A percentile compares a stretch with the other conserved stretches of the same genome.
Evolutionary conservation across 1,140 invertebrate species (phyloP).

Genomic region (Oreohelix idahoensis): DNA sequence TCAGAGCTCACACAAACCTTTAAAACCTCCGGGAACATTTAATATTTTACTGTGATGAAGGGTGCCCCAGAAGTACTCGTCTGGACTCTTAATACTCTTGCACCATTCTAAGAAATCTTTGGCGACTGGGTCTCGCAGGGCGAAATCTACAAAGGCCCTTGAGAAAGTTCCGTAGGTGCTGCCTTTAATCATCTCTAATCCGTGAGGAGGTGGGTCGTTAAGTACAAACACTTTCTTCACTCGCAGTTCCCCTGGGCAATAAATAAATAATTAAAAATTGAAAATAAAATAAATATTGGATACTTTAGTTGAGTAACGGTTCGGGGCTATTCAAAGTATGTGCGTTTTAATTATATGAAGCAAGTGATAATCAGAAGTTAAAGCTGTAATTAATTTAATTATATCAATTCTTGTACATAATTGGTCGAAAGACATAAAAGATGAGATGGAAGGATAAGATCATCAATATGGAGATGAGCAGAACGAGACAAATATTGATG

Average conservation of each 20-base stretch:
- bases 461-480: too few species aligned
- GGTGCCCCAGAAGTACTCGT: slow-evolving; percentile 69
- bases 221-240: neutral
- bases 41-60: slow-evolving; percentile 59
- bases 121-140: slow-evolving; percentile 50
- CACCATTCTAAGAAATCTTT: slow-evolving; percentile 61
- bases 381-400: too few species aligned
- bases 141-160: slow-evolving; percentile 62
- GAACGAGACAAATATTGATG: too few species aligned
- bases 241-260: neutral
- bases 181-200: slow-evolving; percentile 59
- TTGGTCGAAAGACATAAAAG: too few species aligned
- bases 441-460: too few species aligned
- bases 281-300: too few species aligned
- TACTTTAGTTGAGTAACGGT: too few species aligned
- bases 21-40: slow-evolving; percentile 57
- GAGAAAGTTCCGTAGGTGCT: slow-evolving; percentile 67
- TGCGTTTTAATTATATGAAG: too few species aligned
- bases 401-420: too few species aligned
- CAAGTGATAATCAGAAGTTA: too few species aligned
- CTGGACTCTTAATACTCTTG: slow-evolving; percentile 62
- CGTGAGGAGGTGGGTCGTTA: slow-evolving; percentile 29
- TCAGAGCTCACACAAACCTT: slow-evolving; percentile 50
- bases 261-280: neutral
- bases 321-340: too few species aligned